Conservation (phyloP, 2,888 invertebrate species). For the Schizotus pectinicornis region DNA sequence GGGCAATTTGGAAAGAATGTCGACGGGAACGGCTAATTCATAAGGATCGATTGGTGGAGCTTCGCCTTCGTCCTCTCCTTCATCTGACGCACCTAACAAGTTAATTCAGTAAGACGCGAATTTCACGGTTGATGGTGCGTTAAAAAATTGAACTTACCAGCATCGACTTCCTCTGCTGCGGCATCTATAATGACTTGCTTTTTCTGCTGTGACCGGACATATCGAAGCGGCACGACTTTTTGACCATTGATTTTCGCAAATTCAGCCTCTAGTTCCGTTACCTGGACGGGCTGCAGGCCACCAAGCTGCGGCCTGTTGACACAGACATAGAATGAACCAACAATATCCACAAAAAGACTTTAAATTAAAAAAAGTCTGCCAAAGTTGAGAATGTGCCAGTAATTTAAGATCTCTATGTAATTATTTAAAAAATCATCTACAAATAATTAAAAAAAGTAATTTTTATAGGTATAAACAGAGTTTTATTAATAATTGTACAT, state of each 20-base stretch:
- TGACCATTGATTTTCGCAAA: conserved; percentile 76
- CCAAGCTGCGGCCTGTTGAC: conserved; percentile 76
- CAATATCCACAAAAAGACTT: too few relatives aligned
- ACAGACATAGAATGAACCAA: too few relatives aligned
- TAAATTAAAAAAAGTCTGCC: too few relatives aligned
- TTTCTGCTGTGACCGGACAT: conserved; percentile 82
- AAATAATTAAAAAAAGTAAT: too few relatives aligned
- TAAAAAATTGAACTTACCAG: conserved; percentile 49
- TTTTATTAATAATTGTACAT: too few relatives aligned
- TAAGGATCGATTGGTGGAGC: conserved; percentile 80
- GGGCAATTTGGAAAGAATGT: conserved; percentile 90
- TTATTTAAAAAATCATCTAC: too few relatives aligned
- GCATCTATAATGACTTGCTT: conserved; percentile 61
- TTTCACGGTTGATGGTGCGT: conserved; percentile 11
- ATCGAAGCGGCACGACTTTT: conserved; percentile 74
- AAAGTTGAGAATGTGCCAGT: too few relatives aligned
- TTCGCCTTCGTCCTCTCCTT: conserved; percentile 62
- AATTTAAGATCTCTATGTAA: too few relatives aligned
- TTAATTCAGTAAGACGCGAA: background rate
- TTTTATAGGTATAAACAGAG: too few relatives aligned
- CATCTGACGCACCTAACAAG: conserved; percentile 51
- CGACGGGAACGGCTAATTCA: conserved; percentile 90
- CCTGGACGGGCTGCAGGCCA: conserved; percentile 85
- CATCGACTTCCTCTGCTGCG: conserved; percentile 61
- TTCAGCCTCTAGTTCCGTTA: conserved; percentile 87